Percentiles rank a stretch among this genome's conserved stretches.
Evolutionary conservation across 2,888 invertebrate species (phyloP).

Genomic region (Polydesmus complanatus): DNA sequence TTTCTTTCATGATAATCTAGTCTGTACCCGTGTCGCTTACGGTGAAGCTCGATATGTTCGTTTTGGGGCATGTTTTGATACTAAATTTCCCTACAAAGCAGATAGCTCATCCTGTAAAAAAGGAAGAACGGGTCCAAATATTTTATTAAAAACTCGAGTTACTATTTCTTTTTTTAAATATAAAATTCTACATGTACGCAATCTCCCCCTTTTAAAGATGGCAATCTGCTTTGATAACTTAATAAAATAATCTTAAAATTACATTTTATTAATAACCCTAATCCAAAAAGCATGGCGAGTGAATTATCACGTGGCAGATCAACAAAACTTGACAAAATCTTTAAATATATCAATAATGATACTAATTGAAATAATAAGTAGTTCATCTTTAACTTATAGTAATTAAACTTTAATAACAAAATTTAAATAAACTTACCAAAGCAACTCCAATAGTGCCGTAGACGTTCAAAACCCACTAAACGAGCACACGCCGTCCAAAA

Average conservation of each 20-base stretch:
- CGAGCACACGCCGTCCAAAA: too few relatives aligned
- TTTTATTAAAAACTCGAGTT: background rate
- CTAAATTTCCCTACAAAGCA: background rate
- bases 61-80: constrained; percentile 94
- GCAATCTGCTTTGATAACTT: background rate
- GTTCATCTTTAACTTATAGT: too few relatives aligned
- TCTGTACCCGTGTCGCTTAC: constrained; percentile 87
- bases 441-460: too few relatives aligned
- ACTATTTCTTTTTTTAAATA: too few relatives aligned
- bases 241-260: background rate
- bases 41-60: constrained; percentile 97
- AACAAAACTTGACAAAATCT: background rate
- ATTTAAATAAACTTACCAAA: too few relatives aligned
- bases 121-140: background rate
- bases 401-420: too few relatives aligned
- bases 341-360: background rate
- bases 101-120: background rate
- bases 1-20: constrained; percentile 96
- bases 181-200: background rate
- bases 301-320: background rate
- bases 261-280: background rate
- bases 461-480: too few relatives aligned
- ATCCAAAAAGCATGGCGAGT: background rate
- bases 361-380: too few relatives aligned
- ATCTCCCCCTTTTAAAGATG: background rate